Evolutionary conservation across 2,888 invertebrate species (phyloP).

Genomic region (Oscheius sp.): DNA sequence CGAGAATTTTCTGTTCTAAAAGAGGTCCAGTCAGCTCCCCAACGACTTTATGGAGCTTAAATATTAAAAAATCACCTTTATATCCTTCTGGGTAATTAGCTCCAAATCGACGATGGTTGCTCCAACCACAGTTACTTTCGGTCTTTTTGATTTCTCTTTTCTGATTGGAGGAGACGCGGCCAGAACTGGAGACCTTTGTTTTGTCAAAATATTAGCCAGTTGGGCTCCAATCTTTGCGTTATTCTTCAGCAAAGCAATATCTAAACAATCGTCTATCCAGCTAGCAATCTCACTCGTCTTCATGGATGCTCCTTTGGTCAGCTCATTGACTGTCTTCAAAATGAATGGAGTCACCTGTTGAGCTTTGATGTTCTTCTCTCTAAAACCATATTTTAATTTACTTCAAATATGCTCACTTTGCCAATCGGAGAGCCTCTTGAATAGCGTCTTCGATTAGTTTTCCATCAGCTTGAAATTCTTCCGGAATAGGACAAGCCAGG

Average conservation of each 20-base stretch:
- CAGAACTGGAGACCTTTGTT: too few relatives aligned
- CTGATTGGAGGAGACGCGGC: too few relatives aligned
- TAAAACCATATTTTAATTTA: constrained; percentile 38
- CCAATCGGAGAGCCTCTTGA: constrained; percentile 77
- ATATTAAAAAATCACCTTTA: constrained; percentile 74
- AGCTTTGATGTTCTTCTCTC: constrained; percentile 77
- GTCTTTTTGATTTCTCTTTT: constrained; percentile 22
- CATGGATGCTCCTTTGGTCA: constrained; percentile 85
- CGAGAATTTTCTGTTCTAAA: constrained; percentile 2
- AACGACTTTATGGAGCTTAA: constrained; percentile 13
- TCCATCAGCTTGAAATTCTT: constrained; percentile 73
- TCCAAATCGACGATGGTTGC: constrained; percentile 69
- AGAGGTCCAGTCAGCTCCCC: neutral
- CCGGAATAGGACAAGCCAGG: constrained; percentile 89
- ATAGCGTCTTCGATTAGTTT: constrained; percentile 80
- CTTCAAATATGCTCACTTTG: constrained; percentile 35
- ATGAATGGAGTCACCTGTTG: constrained; percentile 93
- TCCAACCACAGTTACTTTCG: constrained; percentile 65
- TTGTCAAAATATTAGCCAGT: constrained; percentile 78
- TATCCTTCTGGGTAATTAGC: constrained; percentile 62
- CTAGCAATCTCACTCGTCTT: constrained; percentile 78
- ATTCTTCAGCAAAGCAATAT: constrained; percentile 89
- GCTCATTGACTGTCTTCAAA: constrained; percentile 80
- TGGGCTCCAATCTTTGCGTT: constrained; percentile 86
- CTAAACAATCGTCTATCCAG: constrained; percentile 72